phyloP scores from a whole-genome alignment of 2,797 vertebrate genomes.

The Smutsia temminckii region DNA sequence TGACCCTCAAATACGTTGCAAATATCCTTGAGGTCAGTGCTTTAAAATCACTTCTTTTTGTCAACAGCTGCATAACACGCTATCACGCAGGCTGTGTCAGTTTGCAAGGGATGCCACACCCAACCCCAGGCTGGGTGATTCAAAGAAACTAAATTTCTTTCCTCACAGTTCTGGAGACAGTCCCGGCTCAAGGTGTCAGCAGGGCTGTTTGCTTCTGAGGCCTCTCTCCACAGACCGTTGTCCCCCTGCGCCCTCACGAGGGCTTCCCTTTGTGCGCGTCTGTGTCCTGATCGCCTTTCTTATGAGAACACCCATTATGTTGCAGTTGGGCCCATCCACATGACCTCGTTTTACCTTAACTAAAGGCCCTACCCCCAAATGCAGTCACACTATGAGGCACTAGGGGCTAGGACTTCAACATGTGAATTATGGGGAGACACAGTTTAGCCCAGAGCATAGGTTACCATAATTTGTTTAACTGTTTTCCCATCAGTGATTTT shows the following conservation, averaged over 20 bases:
- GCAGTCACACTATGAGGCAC: not conserved
- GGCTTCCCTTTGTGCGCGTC: not conserved
- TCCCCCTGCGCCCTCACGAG: rapidly evolving
- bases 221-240: not conserved
- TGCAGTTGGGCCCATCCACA: not conserved
- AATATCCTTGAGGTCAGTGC: not conserved
- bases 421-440: not conserved
- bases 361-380: not conserved
- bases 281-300: not conserved
- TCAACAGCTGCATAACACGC: not conserved
- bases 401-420: not conserved
- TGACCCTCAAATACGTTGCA: no score
- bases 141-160: not conserved
- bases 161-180: not conserved
- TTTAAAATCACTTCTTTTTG: not conserved
- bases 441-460: not conserved
- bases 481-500: not conserved
- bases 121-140: not conserved
- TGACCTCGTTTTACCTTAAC: not conserved
- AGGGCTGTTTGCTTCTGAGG: not conserved
- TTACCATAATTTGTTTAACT: not conserved
- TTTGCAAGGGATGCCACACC: not conserved
- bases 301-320: not conserved
- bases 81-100: rapidly evolving
- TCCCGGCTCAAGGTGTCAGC: not conserved